Evolutionary conservation across 2,888 invertebrate genomes (phyloP).

Genomic region (Nezara viridula): DNA sequence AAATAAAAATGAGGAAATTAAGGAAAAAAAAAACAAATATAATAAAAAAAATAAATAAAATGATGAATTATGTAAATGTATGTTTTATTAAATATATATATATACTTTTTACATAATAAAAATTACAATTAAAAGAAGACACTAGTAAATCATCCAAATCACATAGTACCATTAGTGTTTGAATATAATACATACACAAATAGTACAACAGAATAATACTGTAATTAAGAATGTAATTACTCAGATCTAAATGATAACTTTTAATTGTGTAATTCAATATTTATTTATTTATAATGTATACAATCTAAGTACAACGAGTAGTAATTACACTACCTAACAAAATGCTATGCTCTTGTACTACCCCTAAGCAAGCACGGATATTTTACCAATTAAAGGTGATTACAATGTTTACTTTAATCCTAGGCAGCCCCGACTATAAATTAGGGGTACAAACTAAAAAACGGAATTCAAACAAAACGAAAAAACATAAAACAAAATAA

Average conservation of each 20-base stretch:
- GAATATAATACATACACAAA: slow-evolving; percentile 56
- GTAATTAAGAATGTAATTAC: slow-evolving; percentile 62
- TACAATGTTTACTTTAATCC: slow-evolving; percentile 51
- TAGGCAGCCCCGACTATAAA: slow-evolving; percentile 35
- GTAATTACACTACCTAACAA: slow-evolving; percentile 63
- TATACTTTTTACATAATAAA: slow-evolving; percentile 58
- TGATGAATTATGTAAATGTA: slow-evolving; percentile 56
- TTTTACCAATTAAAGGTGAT: slow-evolving; percentile 33
- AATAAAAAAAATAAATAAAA: slow-evolving; percentile 28
- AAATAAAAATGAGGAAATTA: slow-evolving; percentile 9
- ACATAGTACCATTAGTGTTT: slow-evolving; percentile 56
- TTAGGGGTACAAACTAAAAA: slow-evolving; percentile 52
- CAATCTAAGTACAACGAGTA: slow-evolving; percentile 62
- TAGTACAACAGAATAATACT: slow-evolving; percentile 63
- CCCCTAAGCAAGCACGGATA: slow-evolving; percentile 60
- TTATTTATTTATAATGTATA: slow-evolving; percentile 53
- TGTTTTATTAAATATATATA: slow-evolving; percentile 57
- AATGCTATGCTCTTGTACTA: slow-evolving; percentile 63
- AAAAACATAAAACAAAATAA: slow-evolving; percentile 33
- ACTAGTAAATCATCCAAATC: slow-evolving; percentile 47
- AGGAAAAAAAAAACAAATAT: slow-evolving; percentile 46
- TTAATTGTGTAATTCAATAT: slow-evolving; percentile 54
- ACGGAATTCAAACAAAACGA: slow-evolving; percentile 15
- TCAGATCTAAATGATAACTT: slow-evolving; percentile 62
- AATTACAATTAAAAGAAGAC: slow-evolving; percentile 58